These are phyloP conservation scores for Yponomeuta cagnagella DNA, from an alignment of 2,888 invertebrate genomes.

Conservation along the genomic window DNA sequence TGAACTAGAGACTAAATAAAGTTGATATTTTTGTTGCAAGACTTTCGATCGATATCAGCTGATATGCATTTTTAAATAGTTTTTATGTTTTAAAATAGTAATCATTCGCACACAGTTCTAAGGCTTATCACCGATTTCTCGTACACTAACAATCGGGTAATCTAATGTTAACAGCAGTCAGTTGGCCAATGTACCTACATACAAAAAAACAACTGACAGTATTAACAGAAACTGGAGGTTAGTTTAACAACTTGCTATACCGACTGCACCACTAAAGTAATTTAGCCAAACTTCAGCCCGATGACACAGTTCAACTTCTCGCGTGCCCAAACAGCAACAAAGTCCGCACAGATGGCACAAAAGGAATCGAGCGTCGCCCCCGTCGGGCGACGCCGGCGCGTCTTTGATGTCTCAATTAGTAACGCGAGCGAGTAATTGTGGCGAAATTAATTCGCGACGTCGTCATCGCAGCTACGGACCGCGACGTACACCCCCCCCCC, in stretches of 20 bases:
- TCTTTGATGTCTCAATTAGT: constrained; percentile 74
- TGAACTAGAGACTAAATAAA: constrained; percentile 17
- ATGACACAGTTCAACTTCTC: neutral
- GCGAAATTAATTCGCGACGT: constrained; percentile 66
- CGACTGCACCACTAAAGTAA: neutral
- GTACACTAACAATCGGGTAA: no score
- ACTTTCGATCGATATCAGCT: neutral
- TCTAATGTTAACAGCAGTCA: no score
- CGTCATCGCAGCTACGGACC: constrained; percentile 14
- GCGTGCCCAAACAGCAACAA: constrained; percentile 5
- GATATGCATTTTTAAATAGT: neutral
- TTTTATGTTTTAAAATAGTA: no score
- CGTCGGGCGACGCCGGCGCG: constrained; percentile 40
- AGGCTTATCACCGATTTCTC: no score
- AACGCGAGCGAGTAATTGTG: constrained; percentile 70
- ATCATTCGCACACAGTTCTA: no score
- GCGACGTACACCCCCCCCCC: neutral
- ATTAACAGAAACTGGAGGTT: no score
- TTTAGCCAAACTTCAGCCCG: neutral
- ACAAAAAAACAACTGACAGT: no score
- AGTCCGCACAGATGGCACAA: constrained; percentile 24
- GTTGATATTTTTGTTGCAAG: neutral
- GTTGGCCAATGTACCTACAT: no score
- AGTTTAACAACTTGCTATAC: neutral
- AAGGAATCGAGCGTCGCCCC: constrained; percentile 27